Evolutionary conservation across 1,140 invertebrate species (phyloP).

Genomic region (Heliconius eleuchia): DNA sequence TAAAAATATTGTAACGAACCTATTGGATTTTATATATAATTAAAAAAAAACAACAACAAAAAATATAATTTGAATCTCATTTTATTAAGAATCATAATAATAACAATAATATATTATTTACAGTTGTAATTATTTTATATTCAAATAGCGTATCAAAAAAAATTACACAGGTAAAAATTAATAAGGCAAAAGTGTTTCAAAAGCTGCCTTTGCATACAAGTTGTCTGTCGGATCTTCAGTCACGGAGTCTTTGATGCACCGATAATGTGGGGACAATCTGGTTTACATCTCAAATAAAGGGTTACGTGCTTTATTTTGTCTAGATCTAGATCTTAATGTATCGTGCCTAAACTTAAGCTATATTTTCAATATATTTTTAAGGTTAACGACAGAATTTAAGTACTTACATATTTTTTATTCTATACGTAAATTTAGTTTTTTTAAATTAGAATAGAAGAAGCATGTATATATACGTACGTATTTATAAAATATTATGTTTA

Average conservation of each 20-base stretch:
- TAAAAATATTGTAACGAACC: not conserved
- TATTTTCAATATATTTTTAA: conserved; percentile 1
- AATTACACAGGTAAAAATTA: not conserved
- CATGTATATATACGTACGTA: too few species aligned
- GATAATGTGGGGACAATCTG: conserved; percentile 35
- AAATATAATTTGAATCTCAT: not conserved
- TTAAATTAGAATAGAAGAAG: too few species aligned
- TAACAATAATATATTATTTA: not conserved
- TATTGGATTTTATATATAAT: not conserved
- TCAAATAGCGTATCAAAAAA: not conserved
- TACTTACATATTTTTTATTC: not conserved
- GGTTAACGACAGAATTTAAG: not conserved
- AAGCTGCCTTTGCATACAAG: conserved; percentile 25
- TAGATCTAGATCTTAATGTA: conserved; percentile 17
- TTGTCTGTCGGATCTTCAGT: conserved; percentile 36
- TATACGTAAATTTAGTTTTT: too few species aligned
- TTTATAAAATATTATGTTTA: too few species aligned
- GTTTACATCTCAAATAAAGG: conserved; percentile 34
- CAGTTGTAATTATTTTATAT: not conserved
- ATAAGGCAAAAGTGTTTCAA: conserved; percentile 13
- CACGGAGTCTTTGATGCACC: conserved; percentile 41
- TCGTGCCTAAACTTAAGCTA: not conserved
- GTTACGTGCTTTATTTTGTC: conserved; percentile 28
- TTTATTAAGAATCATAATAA: not conserved
- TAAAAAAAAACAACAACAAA: not conserved